Conservation (phyloP, 1,140 invertebrate species). For the Camponotus pennsylvanicus region DNA sequence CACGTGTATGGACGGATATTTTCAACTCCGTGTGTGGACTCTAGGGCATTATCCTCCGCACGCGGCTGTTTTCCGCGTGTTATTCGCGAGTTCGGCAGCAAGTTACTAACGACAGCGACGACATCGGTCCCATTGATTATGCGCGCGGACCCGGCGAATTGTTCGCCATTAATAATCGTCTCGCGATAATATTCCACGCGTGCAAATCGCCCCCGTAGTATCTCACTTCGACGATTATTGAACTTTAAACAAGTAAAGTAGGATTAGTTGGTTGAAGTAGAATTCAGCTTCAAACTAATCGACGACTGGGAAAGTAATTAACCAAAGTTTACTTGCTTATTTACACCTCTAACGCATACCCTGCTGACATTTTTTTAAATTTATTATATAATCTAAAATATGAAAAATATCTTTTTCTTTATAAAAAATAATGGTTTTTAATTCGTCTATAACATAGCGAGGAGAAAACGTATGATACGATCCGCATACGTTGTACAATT, state of each 20-base stretch:
- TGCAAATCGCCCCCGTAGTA: background rate
- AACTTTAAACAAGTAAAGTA: conserved; percentile 6
- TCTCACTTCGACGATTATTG: conserved; percentile 9
- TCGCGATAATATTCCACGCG: conserved; percentile 41
- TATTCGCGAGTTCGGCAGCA: background rate
- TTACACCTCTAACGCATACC: background rate
- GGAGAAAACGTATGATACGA: background rate
- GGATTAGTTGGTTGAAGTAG: conserved; percentile 5
- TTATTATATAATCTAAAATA: background rate
- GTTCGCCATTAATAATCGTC: conserved; percentile 41
- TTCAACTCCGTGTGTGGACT: conserved; percentile 24
- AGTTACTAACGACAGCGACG: conserved; percentile 28
- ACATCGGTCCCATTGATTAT: conserved; percentile 40
- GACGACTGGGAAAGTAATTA: background rate
- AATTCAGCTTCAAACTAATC: conserved; percentile 19
- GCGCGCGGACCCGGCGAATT: conserved; percentile 30
- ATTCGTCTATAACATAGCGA: background rate
- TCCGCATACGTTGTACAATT: background rate
- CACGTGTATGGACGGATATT: conserved; percentile 47
- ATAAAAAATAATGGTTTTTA: background rate
- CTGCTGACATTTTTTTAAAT: background rate
- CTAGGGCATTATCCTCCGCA: conserved; percentile 31
- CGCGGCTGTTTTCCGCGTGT: conserved; percentile 49
- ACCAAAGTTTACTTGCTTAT: background rate
- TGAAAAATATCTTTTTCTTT: background rate